Percentiles rank a stretch among this genome's conserved stretches.
Conservation (phyloP, 2,888 invertebrate genomes). For the Drosophila ezoana region DNA sequence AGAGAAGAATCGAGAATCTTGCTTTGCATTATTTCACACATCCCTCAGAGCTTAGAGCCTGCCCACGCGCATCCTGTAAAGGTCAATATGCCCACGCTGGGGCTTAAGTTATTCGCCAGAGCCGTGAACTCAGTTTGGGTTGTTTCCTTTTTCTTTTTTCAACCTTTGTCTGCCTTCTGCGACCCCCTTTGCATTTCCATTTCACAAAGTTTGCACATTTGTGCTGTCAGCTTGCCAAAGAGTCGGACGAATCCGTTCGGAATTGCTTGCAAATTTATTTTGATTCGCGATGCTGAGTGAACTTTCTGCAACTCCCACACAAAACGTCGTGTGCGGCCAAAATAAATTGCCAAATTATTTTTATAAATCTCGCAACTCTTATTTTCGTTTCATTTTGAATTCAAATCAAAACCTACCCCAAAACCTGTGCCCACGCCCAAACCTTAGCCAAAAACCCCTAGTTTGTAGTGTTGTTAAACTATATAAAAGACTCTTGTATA, state of each 20-base stretch:
- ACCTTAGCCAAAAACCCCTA: constrained; percentile 42
- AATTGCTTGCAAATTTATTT: constrained; percentile 16
- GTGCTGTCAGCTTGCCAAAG: constrained; percentile 27
- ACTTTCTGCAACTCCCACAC: constrained; percentile 12
- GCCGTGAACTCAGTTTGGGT: constrained; percentile 16
- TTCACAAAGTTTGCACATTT: constrained; percentile 36
- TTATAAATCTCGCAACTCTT: constrained; percentile 8
- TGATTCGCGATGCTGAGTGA: constrained; percentile 21
- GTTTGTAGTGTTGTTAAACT: constrained; percentile 58
- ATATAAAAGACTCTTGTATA: constrained; percentile 51
- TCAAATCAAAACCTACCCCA: constrained; percentile 7
- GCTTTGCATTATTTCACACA: constrained; percentile 5
- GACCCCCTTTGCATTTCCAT: constrained; percentile 21
- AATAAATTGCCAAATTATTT: constrained; percentile 19
- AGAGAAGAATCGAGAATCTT: constrained; percentile 3
- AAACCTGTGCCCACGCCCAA: background rate
- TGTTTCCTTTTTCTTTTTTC: constrained; percentile 2
- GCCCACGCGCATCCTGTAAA: constrained; percentile 17
- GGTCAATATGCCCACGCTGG: constrained; percentile 33
- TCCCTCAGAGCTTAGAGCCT: background rate
- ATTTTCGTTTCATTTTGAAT: constrained; percentile 18
- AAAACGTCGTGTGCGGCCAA: constrained; percentile 5
- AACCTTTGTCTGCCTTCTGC: constrained; percentile 1
- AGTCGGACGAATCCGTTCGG: constrained; percentile 10
- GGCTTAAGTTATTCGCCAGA: constrained; percentile 22